Conservation (phyloP, 1,140 invertebrate species). For the Magallana angulata region DNA sequence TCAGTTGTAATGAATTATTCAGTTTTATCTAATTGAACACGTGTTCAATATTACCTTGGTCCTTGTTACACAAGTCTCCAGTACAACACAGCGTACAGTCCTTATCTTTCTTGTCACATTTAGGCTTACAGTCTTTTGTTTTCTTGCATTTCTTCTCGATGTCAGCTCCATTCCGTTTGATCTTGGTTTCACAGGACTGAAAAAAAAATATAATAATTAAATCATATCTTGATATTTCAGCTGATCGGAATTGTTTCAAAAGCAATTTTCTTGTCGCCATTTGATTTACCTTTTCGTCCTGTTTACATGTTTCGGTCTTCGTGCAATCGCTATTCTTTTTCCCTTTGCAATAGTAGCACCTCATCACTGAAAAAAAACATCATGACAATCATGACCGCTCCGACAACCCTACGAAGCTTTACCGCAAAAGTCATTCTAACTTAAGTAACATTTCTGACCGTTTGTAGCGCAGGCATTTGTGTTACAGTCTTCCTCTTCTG, state of each 20-base stretch:
- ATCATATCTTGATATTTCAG: background rate
- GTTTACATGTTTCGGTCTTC: background rate
- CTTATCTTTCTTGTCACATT: background rate
- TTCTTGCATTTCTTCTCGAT: background rate
- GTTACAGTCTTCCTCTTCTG: background rate
- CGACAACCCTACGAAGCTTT: too few species aligned
- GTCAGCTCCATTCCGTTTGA: background rate
- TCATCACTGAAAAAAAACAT: background rate
- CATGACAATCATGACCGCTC: too few species aligned
- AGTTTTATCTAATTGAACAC: too few species aligned
- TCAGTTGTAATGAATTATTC: too few species aligned
- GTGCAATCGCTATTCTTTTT: background rate
- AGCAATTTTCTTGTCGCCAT: too few species aligned
- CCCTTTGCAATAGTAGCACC: background rate
- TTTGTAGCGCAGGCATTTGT: background rate
- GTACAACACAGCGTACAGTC: background rate
- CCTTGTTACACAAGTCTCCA: background rate
- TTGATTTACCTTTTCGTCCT: background rate
- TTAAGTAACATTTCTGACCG: background rate
- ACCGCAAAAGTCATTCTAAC: too few species aligned
- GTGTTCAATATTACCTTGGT: background rate
- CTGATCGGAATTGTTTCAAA: background rate
- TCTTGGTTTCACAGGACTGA: background rate
- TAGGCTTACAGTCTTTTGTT: background rate
- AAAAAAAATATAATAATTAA: too few species aligned